Evolutionary conservation across 2,888 invertebrate species (phyloP).

Genomic region (Drosophila leonis): DNA sequence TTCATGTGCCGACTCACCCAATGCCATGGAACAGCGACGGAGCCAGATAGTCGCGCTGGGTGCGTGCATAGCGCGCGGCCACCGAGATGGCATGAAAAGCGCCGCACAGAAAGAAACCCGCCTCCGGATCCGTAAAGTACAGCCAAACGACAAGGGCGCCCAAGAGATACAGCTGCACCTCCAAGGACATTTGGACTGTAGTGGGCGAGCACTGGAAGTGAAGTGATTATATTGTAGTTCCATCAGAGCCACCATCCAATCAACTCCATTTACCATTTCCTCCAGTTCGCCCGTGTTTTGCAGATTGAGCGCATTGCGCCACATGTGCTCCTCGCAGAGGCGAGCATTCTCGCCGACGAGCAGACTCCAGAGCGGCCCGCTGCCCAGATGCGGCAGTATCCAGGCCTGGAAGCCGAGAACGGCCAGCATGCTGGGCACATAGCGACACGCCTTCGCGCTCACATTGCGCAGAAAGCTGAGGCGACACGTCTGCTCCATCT

Average conservation of each 20-base stretch:
- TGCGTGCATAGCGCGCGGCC: conserved; percentile 88
- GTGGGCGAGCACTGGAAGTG: conserved; percentile 90
- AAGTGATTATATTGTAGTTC: not conserved
- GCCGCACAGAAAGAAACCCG: conserved; percentile 87
- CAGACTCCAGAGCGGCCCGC: conserved; percentile 89
- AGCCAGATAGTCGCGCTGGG: conserved; percentile 88
- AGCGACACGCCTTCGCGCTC: conserved; percentile 88
- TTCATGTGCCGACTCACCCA: conserved; percentile 85
- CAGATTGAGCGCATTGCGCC: conserved; percentile 89
- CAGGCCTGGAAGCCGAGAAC: conserved; percentile 89
- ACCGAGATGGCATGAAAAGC: conserved; percentile 87
- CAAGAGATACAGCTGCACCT: conserved; percentile 90
- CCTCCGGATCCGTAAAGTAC: conserved; percentile 87
- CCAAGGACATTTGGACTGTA: conserved; percentile 91
- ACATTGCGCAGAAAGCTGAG: conserved; percentile 87
- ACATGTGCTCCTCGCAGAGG: conserved; percentile 89
- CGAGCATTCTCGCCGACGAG: conserved; percentile 88
- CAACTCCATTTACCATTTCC: conserved; percentile 87
- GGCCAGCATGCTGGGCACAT: conserved; percentile 88
- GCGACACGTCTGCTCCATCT: conserved; percentile 86
- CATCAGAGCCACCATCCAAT: conserved; percentile 8
- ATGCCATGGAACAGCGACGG: conserved; percentile 89
- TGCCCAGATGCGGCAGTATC: conserved; percentile 88
- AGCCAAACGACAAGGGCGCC: conserved; percentile 89
- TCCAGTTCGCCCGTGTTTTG: conserved; percentile 90